Evolutionary conservation across 2,888 invertebrate species (phyloP), one percentile per base, ranked within the genome.

Genomic region (Adineta ricciae): DNA sequence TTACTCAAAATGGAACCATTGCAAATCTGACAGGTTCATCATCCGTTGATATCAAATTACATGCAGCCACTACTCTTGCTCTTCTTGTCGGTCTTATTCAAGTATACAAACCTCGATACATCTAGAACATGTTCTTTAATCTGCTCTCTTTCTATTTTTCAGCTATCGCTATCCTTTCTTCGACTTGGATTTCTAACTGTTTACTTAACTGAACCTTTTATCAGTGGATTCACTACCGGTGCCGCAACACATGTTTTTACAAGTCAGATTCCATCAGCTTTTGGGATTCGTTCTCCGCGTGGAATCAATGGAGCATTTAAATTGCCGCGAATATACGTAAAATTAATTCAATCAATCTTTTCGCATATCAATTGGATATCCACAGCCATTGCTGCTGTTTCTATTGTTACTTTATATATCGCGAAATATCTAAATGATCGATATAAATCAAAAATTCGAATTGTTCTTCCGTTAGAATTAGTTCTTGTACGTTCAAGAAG

Each of bases 121-220:
- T 56, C 14, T 9, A 49, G 49, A 49, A 49, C 5, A 9, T 32
- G 7, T n/a, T n/a, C 8, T 24, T 78, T 1, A 36, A 3, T 8
- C 3, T 41, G 19, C n/a, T 4, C 14, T n/a, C 24, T 41, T 41
- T 16, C 14, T n/a, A 24, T 41, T 41, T 16, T 38, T 32, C 21
- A 78, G 78, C 9, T 78, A n/a, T 24, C 41, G 41, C 14, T 78
- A 19, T 78, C 78, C n/a, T 41, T 78, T n/a, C 41, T 89, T 38
- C 88, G 88, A 54, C 88, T 90, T 36, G 90, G 90, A 2, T 89
- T 90, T 86, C 88, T 89, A 84, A 89, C 89, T 19, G 88, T 88
- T 2, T 90, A 90, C 84, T 87, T 90, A 46, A 89, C 89, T 0
- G 89, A 89, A 85, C 89, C 89, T 0, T 89, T 90, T 87, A 88